A percentile compares a stretch with the other conserved stretches of the same genome.
Evolutionary conservation across 2,888 invertebrate species (phyloP).

Genomic region (Synergus gifuensis): DNA sequence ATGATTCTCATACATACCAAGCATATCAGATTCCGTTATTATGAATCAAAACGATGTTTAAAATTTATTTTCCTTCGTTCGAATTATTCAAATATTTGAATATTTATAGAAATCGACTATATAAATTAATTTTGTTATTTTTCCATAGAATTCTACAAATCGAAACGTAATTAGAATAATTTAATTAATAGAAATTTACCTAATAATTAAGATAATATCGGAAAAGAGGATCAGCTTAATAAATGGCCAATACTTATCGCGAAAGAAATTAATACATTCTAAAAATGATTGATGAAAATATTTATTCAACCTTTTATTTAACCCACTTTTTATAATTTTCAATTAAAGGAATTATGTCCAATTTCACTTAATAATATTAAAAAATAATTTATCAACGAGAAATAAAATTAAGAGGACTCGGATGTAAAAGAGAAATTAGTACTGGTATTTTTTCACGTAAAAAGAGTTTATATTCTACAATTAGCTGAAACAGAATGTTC

Average conservation of each 20-base stretch:
- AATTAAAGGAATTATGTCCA: too few species aligned
- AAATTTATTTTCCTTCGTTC: background rate
- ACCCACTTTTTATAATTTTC: too few species aligned
- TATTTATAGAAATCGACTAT: background rate
- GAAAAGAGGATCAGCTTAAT: too few species aligned
- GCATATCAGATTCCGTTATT: background rate
- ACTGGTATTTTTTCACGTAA: background rate
- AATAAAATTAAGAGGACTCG: background rate
- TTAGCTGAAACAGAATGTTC: conserved; percentile 18
- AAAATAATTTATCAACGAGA: background rate
- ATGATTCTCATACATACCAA: background rate
- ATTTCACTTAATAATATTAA: too few species aligned
- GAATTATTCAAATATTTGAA: background rate
- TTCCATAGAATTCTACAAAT: too few species aligned
- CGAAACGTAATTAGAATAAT: too few species aligned
- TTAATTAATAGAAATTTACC: too few species aligned
- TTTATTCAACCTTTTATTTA: too few species aligned
- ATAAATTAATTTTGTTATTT: background rate
- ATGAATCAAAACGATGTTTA: background rate
- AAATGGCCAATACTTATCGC: too few species aligned
- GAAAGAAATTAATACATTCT: too few species aligned
- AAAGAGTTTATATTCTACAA: background rate
- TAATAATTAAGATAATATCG: too few species aligned
- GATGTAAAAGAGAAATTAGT: background rate
- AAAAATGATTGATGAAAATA: too few species aligned